Evolutionary conservation across 2,888 invertebrate genomes (phyloP).

Genomic region (Bibio marci): DNA sequence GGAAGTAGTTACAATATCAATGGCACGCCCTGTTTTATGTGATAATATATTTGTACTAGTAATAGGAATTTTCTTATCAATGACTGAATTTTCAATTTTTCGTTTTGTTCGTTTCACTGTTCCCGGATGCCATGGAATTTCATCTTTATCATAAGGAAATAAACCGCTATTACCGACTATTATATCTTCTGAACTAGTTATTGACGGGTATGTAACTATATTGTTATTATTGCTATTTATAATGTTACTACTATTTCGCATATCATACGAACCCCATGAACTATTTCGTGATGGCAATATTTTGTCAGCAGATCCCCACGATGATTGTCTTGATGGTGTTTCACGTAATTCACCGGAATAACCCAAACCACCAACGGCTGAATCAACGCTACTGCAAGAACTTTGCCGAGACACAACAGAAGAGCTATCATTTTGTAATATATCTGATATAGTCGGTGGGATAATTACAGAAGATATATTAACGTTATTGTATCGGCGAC

Average conservation of each 20-base stretch:
- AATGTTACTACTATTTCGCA: slow-evolving; percentile 20
- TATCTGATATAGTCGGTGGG: slow-evolving; percentile 12
- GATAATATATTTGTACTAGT: slow-evolving; percentile 15
- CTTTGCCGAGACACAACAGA: slow-evolving; percentile 48
- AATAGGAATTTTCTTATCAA: slow-evolving; percentile 23
- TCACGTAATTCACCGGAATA: slow-evolving; percentile 35
- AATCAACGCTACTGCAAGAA: slow-evolving; percentile 62
- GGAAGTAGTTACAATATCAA: not conserved
- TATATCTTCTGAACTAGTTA: slow-evolving; percentile 9
- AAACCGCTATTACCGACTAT: slow-evolving; percentile 29
- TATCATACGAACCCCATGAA: slow-evolving; percentile 56
- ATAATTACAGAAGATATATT: slow-evolving; percentile 1
- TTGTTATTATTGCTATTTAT: no score
- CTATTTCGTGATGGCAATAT: slow-evolving; percentile 47
- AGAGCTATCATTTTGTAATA: slow-evolving; percentile 18
- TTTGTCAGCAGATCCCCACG: slow-evolving; percentile 63
- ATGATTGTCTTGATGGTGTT: slow-evolving; percentile 54
- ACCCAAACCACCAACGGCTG: slow-evolving; percentile 42
- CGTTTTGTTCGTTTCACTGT: slow-evolving; percentile 53
- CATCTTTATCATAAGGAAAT: slow-evolving; percentile 39
- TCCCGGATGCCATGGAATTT: slow-evolving; percentile 47
- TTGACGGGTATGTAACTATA: no score
- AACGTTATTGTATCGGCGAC: no score
- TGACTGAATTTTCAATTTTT: slow-evolving; percentile 40
- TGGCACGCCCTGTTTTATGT: slow-evolving; percentile 5